These are phyloP conservation scores for Laterallus jamaicensis DNA, from an alignment of 2,113 vertebrate species.

Conservation along the genomic window DNA sequence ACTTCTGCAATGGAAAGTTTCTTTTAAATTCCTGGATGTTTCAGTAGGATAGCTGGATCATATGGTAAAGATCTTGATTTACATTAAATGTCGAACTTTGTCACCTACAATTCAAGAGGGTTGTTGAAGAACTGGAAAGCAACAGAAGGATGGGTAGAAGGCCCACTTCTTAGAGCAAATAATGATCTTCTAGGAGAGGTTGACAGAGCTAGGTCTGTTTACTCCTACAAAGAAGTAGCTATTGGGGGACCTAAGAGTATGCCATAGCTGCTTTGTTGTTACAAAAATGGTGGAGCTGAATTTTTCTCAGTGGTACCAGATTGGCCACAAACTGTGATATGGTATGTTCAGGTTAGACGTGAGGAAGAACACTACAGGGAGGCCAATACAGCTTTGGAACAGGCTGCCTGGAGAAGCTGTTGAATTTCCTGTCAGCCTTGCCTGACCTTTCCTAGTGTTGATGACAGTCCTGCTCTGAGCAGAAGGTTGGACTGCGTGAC, in stretches of 20 bases:
- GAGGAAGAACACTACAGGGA: accelerated
- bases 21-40: background rate
- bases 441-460: background rate
- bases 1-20: background rate
- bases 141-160: background rate
- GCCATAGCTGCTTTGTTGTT: background rate
- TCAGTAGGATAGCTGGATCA: background rate
- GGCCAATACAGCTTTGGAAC: background rate
- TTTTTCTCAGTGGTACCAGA: background rate
- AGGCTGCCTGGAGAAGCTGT: background rate
- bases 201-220: background rate
- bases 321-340: background rate
- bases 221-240: background rate
- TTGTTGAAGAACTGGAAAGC: background rate
- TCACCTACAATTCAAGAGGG: background rate
- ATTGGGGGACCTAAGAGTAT: background rate
- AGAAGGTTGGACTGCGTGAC: background rate
- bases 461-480: background rate
- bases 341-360: accelerated
- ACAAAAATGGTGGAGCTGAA: background rate
- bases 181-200: background rate
- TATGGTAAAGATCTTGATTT: background rate
- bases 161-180: background rate
- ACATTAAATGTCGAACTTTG: background rate
- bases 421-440: background rate